These are phyloP conservation scores for Muraenolepis orangiensis DNA, from an alignment of 2,797 vertebrate species.

Conservation along the genomic window DNA sequence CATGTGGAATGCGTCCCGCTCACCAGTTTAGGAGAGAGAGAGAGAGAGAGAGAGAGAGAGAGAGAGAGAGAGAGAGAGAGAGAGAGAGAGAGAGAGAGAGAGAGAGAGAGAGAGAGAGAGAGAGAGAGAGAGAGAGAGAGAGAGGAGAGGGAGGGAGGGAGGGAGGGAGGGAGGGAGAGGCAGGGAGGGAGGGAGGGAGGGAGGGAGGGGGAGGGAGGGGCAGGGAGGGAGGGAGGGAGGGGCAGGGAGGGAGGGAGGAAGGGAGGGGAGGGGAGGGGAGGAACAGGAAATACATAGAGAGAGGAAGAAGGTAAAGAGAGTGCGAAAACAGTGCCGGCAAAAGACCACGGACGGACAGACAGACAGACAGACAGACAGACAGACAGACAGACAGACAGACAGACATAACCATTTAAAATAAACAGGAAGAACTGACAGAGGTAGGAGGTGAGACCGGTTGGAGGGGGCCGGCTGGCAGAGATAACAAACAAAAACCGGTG, in stretches of 20 bases:
- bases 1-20: slow-evolving; percentile 53
- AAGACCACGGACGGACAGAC: not conserved
- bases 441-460: slow-evolving; percentile 2
- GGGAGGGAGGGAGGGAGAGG: no score
- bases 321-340: not conserved
- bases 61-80: slow-evolving; percentile 5
- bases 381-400: slow-evolving; percentile 10
- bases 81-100: slow-evolving; percentile 15
- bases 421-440: slow-evolving; percentile 13
- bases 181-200: slow-evolving; percentile 15
- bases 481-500: not conserved
- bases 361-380: slow-evolving; percentile 19
- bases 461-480: no score
- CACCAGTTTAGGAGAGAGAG: slow-evolving; percentile 38
- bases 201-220: no score
- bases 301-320: slow-evolving; percentile 23
- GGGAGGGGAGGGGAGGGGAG: no score
- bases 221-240: slow-evolving; percentile 14
- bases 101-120: slow-evolving; percentile 18
- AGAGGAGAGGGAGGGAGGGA: slow-evolving; percentile 11
- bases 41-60: slow-evolving; percentile 14
- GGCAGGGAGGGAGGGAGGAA: slow-evolving; percentile 13
- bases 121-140: slow-evolving; percentile 11
- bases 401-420: no score
- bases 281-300: slow-evolving; percentile 7